Base-by-base conservation (phyloP, 2,113 vertebrate species). In the Hyperopisus bebe region DNA sequence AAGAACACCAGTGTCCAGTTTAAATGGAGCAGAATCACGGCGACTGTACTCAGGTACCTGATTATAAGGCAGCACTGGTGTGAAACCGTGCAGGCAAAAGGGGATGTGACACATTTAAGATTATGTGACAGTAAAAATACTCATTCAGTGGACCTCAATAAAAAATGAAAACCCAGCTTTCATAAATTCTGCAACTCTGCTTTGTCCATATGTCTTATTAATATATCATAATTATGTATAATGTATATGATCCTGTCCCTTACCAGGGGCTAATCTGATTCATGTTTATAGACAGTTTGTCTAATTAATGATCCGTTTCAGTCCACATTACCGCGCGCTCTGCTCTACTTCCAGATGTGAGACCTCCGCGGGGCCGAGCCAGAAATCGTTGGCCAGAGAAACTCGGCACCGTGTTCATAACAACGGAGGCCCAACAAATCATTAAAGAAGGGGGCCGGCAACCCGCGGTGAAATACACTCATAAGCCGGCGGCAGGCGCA, bases 141-240 rank as follows among this genome's bases (percentile, higher is more conserved):
- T 42, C 74, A 19, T 80, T 80, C 74, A 42, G 15, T 19, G 74
- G 74, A 80, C 13, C 62, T 70, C 62, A 70, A 31, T 70, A 42
- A 80, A 80, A 80, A 80, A 42, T 80, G 6, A 80, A 80, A 80
- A 42, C 74, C 35, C 74, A 19, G 74, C 74, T 80, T 80, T 80
- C 35, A 80, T 42, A 80, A 80, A 80, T 80, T 80, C 46, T 24
- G 15, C 39, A 85, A 39, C 21, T 48, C 80, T 93, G 88, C 92
- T 92, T 90, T 82, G 70, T 83, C 93, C 94, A 95, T 95, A 94
- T 95, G 94, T 91, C 93, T 94, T 93, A 94, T 94, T 91, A 93
- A 95, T 94, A 92, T 91, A 93, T 92, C 92, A 94, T 94, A 85
- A 66, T 92, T 92, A 93, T 94, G 89, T 91, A 95, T 94, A 92